Percentiles rank a stretch among this genome's conserved stretches.
Evolutionary conservation across 2,113 vertebrate genomes (phyloP).

Genomic region (Eleginops maclovinus): DNA sequence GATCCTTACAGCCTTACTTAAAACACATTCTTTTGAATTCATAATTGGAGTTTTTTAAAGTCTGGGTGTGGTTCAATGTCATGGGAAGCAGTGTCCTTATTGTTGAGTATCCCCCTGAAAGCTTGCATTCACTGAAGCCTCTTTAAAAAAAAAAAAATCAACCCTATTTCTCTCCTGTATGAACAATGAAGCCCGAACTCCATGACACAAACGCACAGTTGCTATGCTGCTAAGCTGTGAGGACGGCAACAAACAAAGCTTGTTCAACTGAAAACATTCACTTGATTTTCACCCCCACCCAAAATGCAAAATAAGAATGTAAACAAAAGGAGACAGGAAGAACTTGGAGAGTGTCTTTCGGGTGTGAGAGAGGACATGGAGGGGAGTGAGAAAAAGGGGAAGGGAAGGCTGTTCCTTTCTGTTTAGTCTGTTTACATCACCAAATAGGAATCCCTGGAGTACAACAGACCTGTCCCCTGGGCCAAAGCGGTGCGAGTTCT

Average conservation of each 20-base stretch:
- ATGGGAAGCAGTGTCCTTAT: neutral
- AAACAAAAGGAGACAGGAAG: slow-evolving; percentile 68
- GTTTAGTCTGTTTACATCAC: slow-evolving; percentile 65
- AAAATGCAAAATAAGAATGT: slow-evolving; percentile 37
- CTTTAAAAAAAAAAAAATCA: slow-evolving; percentile 42
- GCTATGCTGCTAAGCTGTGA: slow-evolving; percentile 51
- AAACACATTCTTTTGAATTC: neutral
- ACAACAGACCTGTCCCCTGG: slow-evolving; percentile 25
- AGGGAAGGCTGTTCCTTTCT: slow-evolving; percentile 32
- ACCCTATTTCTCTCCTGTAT: neutral
- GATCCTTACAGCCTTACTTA: neutral
- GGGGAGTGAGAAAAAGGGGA: neutral
- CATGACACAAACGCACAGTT: slow-evolving; percentile 33
- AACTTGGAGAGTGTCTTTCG: slow-evolving; percentile 35
- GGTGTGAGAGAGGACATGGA: slow-evolving; percentile 31
- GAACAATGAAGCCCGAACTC: slow-evolving; percentile 49
- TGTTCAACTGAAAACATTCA: slow-evolving; percentile 38
- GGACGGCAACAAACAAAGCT: slow-evolving; percentile 56
- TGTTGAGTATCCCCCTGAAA: neutral
- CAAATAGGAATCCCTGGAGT: slow-evolving; percentile 73
- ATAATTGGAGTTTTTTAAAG: neutral
- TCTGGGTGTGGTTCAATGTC: neutral
- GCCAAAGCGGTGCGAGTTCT: slow-evolving; percentile 1
- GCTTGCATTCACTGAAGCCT: slow-evolving; percentile 17
- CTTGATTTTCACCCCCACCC: slow-evolving; percentile 32